Evolutionary conservation across 2,113 vertebrate genomes (phyloP).

Genomic region (Hydrochoerus hydrochaeris): DNA sequence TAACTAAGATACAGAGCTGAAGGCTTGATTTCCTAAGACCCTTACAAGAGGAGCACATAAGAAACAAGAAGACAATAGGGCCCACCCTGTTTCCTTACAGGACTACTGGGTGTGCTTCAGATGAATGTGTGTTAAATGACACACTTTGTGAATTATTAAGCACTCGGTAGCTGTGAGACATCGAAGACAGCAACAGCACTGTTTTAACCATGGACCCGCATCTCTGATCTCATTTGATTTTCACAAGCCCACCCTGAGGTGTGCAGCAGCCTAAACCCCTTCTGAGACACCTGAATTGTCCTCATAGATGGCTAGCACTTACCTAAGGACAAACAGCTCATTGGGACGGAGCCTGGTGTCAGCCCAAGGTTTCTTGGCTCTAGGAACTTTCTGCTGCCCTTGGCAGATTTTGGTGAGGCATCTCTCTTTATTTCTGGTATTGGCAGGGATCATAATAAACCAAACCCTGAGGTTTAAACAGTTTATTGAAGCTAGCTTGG

Average conservation of each 20-base stretch:
- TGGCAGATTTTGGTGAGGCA: not conserved
- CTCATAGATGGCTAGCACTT: not conserved
- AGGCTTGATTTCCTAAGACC: conserved; percentile 58
- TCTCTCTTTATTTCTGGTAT: not conserved
- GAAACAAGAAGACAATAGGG: not conserved
- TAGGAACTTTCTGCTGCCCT: not conserved
- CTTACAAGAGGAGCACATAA: conserved; percentile 24
- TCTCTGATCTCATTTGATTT: conserved; percentile 1
- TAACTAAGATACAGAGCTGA: conserved; percentile 50
- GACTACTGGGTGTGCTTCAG: not conserved
- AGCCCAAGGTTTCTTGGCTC: not conserved
- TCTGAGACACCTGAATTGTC: not conserved
- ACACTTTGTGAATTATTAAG: conserved; percentile 9
- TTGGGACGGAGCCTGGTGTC: not conserved
- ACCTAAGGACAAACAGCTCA: not conserved
- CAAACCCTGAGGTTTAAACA: not conserved
- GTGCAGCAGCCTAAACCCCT: not conserved
- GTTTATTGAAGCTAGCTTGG: not conserved
- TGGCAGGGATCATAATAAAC: not conserved
- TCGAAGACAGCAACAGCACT: not conserved
- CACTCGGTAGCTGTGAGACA: not conserved
- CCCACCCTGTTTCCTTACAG: not conserved
- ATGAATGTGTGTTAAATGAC: not conserved
- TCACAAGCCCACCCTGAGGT: not conserved
- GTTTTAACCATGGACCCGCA: not conserved